phyloP scores from a whole-genome alignment of 2,797 vertebrate species.

The Danio kyathit region DNA sequence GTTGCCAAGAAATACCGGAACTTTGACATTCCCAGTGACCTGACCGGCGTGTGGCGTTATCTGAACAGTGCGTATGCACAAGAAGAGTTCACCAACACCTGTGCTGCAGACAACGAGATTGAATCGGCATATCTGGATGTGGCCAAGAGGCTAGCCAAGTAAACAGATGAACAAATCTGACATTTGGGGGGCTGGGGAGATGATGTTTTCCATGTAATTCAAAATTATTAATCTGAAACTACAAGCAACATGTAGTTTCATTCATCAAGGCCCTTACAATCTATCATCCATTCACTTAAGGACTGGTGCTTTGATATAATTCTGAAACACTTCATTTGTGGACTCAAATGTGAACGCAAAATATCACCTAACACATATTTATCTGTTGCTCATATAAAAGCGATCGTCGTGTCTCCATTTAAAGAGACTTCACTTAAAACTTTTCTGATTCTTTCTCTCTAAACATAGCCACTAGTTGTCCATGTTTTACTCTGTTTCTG shows the following conservation, averaged over 20 bases:
- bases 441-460: neutral
- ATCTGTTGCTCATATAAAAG: constrained; percentile 11
- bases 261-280: constrained; percentile 11
- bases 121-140: constrained; percentile 93
- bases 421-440: constrained; percentile 11
- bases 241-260: neutral
- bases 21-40: constrained; percentile 89
- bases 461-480: neutral
- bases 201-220: constrained; percentile 18
- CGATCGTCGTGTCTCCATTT: constrained; percentile 16
- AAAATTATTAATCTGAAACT: neutral
- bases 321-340: neutral
- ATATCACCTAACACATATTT: neutral
- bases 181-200: constrained; percentile 17
- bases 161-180: constrained; percentile 56
- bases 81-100: constrained; percentile 97
- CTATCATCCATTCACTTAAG: neutral
- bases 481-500: neutral
- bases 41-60: constrained; percentile 92
- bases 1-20: constrained; percentile 95
- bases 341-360: neutral
- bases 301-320: constrained; percentile 1
- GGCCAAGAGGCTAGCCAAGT: constrained; percentile 89
- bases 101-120: constrained; percentile 90
- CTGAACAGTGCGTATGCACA: constrained; percentile 88